phyloP scores from a whole-genome alignment of 1,140 invertebrate species.

The Drosophila pseudoananassae region DNA sequence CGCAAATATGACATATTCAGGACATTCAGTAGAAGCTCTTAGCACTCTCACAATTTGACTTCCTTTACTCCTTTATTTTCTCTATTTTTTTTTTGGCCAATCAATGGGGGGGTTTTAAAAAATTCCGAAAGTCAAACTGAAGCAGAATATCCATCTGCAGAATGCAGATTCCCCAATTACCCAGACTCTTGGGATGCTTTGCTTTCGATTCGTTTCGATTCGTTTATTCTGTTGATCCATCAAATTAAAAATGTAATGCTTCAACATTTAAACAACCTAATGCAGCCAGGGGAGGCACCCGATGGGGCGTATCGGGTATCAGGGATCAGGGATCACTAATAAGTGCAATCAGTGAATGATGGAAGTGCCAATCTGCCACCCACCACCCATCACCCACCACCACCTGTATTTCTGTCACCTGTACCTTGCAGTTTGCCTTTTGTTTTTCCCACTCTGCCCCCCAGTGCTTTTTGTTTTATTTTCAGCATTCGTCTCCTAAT shows the following conservation, averaged over 20 bases:
- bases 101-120: slow-evolving; percentile 7
- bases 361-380: neutral
- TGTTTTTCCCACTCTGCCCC: slow-evolving; percentile 26
- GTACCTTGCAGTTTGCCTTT: slow-evolving; percentile 49
- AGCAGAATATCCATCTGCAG: slow-evolving; percentile 28
- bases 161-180: slow-evolving; percentile 47
- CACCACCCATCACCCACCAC: neutral
- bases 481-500: slow-evolving; percentile 75
- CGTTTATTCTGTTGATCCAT: slow-evolving; percentile 83
- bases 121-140: slow-evolving; percentile 49
- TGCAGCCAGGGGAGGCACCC: slow-evolving; percentile 7
- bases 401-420: slow-evolving; percentile 3
- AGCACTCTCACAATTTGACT: slow-evolving; percentile 4
- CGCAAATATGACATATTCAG: slow-evolving; percentile 49
- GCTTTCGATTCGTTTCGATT: slow-evolving; percentile 63
- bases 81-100: slow-evolving; percentile 8
- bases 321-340: slow-evolving; percentile 60
- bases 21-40: slow-evolving; percentile 23
- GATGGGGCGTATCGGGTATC: neutral
- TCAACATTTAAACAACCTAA: slow-evolving; percentile 75
- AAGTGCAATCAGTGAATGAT: slow-evolving; percentile 72
- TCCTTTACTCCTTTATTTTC: neutral
- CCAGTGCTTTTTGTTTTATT: slow-evolving; percentile 55
- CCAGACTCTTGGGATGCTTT: slow-evolving; percentile 52
- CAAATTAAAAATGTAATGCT: slow-evolving; percentile 83